phyloP scores from a whole-genome alignment of 2,888 invertebrate genomes.

The Digitonthophagus gazella region DNA sequence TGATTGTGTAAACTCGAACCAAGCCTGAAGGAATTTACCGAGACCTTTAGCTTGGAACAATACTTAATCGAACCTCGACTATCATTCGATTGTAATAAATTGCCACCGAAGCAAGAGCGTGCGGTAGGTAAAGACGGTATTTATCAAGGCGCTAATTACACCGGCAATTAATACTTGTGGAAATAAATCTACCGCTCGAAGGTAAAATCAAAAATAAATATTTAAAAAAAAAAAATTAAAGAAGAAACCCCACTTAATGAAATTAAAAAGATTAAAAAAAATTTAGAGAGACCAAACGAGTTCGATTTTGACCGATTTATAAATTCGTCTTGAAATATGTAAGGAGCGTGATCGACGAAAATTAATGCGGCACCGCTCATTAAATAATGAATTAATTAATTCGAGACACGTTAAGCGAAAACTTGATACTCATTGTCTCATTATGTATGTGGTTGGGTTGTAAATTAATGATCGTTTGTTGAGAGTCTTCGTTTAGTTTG shows the following conservation, averaged over 20 bases:
- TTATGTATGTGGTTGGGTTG: slow-evolving; percentile 11
- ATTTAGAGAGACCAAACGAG: neutral
- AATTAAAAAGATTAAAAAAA: neutral
- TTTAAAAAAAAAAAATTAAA: neutral
- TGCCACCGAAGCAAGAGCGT: neutral
- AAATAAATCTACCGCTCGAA: neutral
- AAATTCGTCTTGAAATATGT: slow-evolving; percentile 8
- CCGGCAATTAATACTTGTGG: neutral
- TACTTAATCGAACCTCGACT: neutral
- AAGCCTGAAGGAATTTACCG: too few species aligned
- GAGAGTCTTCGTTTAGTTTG: neutral
- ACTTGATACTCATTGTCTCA: slow-evolving; percentile 24
- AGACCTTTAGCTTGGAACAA: too few species aligned
- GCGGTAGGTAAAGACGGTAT: neutral
- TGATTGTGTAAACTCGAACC: too few species aligned
- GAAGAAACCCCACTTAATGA: neutral
- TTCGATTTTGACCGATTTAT: slow-evolving; percentile 1
- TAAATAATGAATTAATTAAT: slow-evolving; percentile 27
- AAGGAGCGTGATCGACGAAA: slow-evolving; percentile 2
- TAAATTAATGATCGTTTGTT: slow-evolving; percentile 5
- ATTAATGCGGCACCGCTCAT: slow-evolving; percentile 10
- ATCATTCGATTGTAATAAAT: neutral
- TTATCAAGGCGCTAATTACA: neutral
- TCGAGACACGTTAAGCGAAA: slow-evolving; percentile 23
- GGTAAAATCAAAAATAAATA: neutral